Base-by-base conservation (phyloP, 2,113 vertebrate genomes). In the Gymnarchus niloticus region DNA sequence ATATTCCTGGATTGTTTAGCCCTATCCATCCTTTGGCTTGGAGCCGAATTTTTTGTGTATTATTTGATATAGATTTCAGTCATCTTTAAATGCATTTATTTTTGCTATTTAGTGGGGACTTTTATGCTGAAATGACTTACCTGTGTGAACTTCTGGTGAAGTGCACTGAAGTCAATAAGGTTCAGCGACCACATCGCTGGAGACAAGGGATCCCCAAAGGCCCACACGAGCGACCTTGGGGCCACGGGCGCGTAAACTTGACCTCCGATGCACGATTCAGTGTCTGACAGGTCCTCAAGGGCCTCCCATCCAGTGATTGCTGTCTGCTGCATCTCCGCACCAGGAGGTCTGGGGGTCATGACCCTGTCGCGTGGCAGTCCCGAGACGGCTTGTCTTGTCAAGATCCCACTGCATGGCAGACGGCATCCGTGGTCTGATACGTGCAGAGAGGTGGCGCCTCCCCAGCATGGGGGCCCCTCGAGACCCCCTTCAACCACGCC, bases 271-370 rank as follows among this genome's bases (percentile, higher is more conserved):
- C 25, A 82, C n/a, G 28, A 19, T 33, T 21, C 80, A 21, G 48
- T 73, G 28, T 25, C 41, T n/a, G 77, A n/a, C 80, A 8, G 51
- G 52, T 12, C 51, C 51, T 17, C 51, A 28, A 21, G 48, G 80
- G 37, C 80, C 80, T 51, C 49, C 80, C 48, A 37, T 82, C n/a
- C 12, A 33, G 51, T 54, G 80, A 82, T 54, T 54, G 80, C 80
- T 82, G 80, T 82, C 80, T 82, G 80, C 44, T 33, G 48, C 25
- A 23, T 21, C 59, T 7, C 52, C 52, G 6, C 52, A 14, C n/a
- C 1, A 37, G 65, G 65, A 17, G 65, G 33, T 37, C 33, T 3
- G 28, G n/a, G 28, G 51, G 80, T 56, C 51, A 19, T 56, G 25
- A 82, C 80, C 80, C 80, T 82, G 80, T 82, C 25, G n/a, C 28